phyloP scores from a whole-genome alignment of 2,113 vertebrate species.

The Proterorhinus semilunaris region DNA sequence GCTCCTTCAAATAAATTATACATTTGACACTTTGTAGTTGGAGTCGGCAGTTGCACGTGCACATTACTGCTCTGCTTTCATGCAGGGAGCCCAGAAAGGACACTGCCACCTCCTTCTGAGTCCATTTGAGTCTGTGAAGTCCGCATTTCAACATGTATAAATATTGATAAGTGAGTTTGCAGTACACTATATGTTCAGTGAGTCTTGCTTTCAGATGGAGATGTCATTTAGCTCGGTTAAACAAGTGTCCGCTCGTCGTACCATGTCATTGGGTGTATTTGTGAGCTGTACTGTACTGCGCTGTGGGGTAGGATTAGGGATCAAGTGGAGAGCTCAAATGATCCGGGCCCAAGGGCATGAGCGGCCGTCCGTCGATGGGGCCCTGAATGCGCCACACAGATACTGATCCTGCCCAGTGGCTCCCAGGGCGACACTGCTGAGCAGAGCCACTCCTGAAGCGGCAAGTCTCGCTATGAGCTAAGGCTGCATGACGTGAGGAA shows the following conservation, averaged over 20 bases:
- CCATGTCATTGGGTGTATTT: conserved; percentile 23
- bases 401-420: conserved; percentile 64
- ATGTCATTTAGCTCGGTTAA: conserved; percentile 33
- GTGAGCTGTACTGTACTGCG: conserved; percentile 20
- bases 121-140: conserved; percentile 24
- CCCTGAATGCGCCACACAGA: conserved; percentile 63
- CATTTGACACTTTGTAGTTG: conserved; percentile 67
- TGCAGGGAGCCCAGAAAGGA: conserved; percentile 39
- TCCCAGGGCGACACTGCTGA: conserved; percentile 53
- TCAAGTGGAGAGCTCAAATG: conserved; percentile 59
- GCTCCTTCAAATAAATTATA: conserved; percentile 68
- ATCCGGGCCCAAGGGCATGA: conserved; percentile 66
- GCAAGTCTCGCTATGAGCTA: conserved; percentile 9
- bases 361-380: conserved; percentile 38
- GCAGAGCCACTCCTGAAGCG: conserved; percentile 23
- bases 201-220: conserved; percentile 29
- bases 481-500: too few species aligned
- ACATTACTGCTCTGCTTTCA: conserved; percentile 34
- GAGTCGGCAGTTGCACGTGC: conserved; percentile 56
- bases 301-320: conserved; percentile 54
- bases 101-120: conserved; percentile 14
- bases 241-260: conserved; percentile 35
- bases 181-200: conserved; percentile 4
- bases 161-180: conserved; percentile 37
- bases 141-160: conserved; percentile 33